Evolutionary conservation across 2,797 vertebrate genomes (phyloP).

Genomic region (Loriculus beryllinus): DNA sequence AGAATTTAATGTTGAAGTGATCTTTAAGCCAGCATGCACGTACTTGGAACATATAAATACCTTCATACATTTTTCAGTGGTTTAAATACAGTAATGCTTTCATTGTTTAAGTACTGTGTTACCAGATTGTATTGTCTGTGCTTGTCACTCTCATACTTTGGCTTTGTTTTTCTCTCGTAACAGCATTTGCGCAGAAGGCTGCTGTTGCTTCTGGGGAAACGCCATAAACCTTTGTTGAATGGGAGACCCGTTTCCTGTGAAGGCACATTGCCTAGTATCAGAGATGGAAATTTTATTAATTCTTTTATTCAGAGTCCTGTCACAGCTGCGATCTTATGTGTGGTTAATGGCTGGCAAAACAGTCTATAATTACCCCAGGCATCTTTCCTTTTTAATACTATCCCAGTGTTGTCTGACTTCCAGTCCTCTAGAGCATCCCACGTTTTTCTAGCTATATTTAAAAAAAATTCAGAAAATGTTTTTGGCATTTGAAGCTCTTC

Average conservation of each 20-base stretch:
- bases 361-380: constrained; percentile 40
- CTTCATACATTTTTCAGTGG: constrained; percentile 17
- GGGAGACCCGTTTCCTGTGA: neutral
- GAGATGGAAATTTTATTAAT: constrained; percentile 32
- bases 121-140: neutral
- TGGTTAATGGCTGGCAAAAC: constrained; percentile 9
- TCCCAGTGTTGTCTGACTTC: neutral
- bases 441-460: neutral
- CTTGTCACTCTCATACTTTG: neutral
- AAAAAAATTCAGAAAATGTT: neutral
- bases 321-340: constrained; percentile 36
- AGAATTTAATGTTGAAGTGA: neutral
- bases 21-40: neutral
- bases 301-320: constrained; percentile 16
- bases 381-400: neutral
- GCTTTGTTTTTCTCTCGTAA: neutral
- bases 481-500: neutral
- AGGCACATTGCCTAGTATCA: neutral
- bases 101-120: neutral
- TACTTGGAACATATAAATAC: constrained; percentile 6
- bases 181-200: neutral
- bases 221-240: neutral
- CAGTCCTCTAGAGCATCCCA: neutral
- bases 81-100: constrained; percentile 20
- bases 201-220: neutral